phyloP scores from a whole-genome alignment of 2,797 vertebrate species.

The Buceros bicornis region DNA sequence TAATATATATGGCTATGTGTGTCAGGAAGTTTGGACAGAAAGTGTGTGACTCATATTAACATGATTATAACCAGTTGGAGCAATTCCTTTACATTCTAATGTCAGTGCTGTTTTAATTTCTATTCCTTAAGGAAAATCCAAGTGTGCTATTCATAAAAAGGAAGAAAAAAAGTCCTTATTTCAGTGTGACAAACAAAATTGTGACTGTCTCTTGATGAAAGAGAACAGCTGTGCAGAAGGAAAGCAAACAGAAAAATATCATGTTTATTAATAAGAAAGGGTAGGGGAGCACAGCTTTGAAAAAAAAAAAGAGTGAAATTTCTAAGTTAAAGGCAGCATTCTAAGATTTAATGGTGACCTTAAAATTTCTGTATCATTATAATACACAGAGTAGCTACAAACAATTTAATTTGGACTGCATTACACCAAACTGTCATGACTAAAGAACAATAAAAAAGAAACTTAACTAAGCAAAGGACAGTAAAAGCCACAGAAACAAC shows the following conservation, averaged over 20 bases:
- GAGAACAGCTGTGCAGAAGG: conserved; percentile 34
- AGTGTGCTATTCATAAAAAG: conserved; percentile 25
- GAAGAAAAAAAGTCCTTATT: not conserved
- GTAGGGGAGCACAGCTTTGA: not conserved
- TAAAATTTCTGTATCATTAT: not conserved
- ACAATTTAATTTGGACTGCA: not conserved
- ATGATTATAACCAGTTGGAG: not conserved
- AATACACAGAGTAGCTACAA: not conserved
- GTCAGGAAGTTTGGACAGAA: conserved; percentile 53
- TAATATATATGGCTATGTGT: conserved; percentile 36
- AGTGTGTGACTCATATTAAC: conserved; percentile 59
- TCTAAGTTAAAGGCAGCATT: not conserved
- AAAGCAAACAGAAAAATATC: conserved; percentile 23
- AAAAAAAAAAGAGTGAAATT: not conserved
- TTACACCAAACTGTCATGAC: not conserved
- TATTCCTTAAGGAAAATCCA: conserved; percentile 42
- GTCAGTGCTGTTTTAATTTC: conserved; percentile 35
- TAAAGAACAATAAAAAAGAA: not conserved
- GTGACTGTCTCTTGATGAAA: conserved; percentile 25
- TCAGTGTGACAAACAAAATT: conserved; percentile 32
- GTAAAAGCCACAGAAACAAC: not conserved
- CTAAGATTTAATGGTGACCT: not conserved
- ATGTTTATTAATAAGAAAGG: conserved; percentile 47
- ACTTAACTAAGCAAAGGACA: not conserved
- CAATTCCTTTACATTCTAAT: conserved; percentile 48